These are phyloP conservation scores for Eciton burchellii DNA, from an alignment of 1,140 invertebrate genomes.

Conservation along the genomic window DNA sequence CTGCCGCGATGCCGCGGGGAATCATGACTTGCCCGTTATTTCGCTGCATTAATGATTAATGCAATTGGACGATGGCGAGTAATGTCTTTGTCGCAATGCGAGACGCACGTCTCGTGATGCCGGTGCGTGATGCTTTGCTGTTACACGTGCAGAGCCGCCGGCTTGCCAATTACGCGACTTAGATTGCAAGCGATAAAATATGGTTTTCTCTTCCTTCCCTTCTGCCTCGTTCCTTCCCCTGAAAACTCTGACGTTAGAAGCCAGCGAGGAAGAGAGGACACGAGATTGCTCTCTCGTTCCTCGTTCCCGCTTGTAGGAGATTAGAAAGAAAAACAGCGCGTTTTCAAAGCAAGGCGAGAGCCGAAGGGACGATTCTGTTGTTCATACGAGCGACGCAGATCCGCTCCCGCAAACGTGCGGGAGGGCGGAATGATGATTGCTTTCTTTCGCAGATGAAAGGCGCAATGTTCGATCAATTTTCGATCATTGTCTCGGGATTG, in stretches of 20 bases:
- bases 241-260: neutral
- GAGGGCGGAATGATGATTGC: too few relatives aligned
- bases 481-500: neutral
- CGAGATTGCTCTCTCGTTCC: neutral
- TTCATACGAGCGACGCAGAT: neutral
- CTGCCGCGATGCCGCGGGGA: neutral
- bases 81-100: conserved; percentile 29
- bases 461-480: conserved; percentile 7
- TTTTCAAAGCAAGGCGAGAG: neutral
- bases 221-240: too few relatives aligned
- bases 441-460: neutral
- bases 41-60: conserved; percentile 35
- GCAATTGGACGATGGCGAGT: conserved; percentile 33
- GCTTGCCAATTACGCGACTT: neutral
- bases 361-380: neutral
- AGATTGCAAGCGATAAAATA: neutral
- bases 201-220: neutral
- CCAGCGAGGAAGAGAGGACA: neutral
- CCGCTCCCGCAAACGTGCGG: neutral
- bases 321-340: neutral
- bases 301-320: neutral
- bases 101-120: neutral
- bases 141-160: neutral
- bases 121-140: conserved; percentile 7
- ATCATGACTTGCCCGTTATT: conserved; percentile 22